phyloP scores from a whole-genome alignment of 2,888 invertebrate species.

The Lochmaea crataegi region DNA sequence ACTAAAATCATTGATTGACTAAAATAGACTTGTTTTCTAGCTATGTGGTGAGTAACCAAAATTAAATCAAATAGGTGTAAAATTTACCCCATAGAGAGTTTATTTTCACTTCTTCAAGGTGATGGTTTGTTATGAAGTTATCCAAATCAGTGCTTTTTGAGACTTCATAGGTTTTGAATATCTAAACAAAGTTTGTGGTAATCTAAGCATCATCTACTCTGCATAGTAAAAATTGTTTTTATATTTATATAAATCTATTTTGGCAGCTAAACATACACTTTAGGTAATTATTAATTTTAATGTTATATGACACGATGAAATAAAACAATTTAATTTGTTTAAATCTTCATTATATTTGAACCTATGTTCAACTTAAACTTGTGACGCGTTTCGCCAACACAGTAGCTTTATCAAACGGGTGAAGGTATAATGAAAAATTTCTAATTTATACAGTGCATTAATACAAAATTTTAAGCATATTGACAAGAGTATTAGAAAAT shows the following conservation, averaged over 20 bases:
- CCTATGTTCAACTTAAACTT: too few species aligned
- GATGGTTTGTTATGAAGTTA: background rate
- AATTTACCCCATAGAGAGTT: conserved; percentile 7
- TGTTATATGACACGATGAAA: too few species aligned
- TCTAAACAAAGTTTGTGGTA: background rate
- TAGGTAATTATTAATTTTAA: background rate
- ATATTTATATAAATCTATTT: background rate
- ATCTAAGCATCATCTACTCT: background rate
- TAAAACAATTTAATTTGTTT: too few species aligned
- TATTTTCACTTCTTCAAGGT: conserved; percentile 1
- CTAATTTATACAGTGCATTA: too few species aligned
- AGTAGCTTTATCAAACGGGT: too few species aligned
- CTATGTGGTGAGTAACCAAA: conserved; percentile 13
- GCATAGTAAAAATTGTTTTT: background rate
- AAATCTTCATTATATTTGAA: too few species aligned
- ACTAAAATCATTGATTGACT: background rate
- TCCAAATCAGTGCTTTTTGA: conserved; percentile 7
- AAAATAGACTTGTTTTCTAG: background rate
- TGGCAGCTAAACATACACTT: too few species aligned
- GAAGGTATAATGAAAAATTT: too few species aligned
- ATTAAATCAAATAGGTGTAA: conserved; percentile 12
- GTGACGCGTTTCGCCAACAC: too few species aligned
- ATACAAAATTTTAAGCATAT: too few species aligned
- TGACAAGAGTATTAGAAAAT: too few species aligned
- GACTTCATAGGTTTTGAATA: background rate